phyloP scores from a whole-genome alignment of 1,140 invertebrate genomes.

The Drosophila subobscura region DNA sequence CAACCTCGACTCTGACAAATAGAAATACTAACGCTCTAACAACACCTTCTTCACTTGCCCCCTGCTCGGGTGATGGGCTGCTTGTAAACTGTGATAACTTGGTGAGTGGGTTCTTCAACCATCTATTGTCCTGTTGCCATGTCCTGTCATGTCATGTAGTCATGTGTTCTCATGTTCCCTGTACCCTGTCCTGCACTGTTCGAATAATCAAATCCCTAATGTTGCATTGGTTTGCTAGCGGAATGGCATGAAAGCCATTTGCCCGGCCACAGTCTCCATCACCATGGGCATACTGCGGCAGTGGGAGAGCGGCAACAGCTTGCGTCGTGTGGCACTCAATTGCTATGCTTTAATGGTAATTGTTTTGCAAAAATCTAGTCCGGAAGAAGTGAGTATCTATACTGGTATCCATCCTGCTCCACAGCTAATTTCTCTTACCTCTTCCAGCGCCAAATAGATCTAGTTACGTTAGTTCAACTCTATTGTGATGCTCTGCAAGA shows the following conservation, averaged over 20 bases:
- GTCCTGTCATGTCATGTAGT: slow-evolving; percentile 29
- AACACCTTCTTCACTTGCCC: slow-evolving; percentile 65
- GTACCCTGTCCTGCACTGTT: neutral
- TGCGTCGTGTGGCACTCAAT: slow-evolving; percentile 84
- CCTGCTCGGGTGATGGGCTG: slow-evolving; percentile 74
- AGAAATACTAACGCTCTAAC: slow-evolving; percentile 80
- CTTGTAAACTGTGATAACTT: slow-evolving; percentile 83
- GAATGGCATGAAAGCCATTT: slow-evolving; percentile 86
- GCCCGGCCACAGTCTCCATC: slow-evolving; percentile 86
- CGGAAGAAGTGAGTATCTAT: slow-evolving; percentile 85
- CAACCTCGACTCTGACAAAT: slow-evolving; percentile 36
- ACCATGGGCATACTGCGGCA: slow-evolving; percentile 84
- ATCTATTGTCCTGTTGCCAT: slow-evolving; percentile 53
- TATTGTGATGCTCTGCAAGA: slow-evolving; percentile 84
- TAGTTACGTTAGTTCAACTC: slow-evolving; percentile 85
- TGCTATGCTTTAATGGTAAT: slow-evolving; percentile 86
- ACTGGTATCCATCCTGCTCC: neutral
- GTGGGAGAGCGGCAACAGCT: slow-evolving; percentile 72
- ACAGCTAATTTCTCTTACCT: neutral
- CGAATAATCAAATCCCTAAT: neutral
- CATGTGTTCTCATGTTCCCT: slow-evolving; percentile 28
- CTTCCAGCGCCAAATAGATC: slow-evolving; percentile 86
- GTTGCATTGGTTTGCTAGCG: slow-evolving; percentile 76
- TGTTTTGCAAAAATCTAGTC: slow-evolving; percentile 85
- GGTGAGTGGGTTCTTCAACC: slow-evolving; percentile 73